Evolutionary conservation across 2,797 vertebrate species (phyloP), one percentile per base, ranked within the genome.

Genomic region (Clamator glandarius): DNA sequence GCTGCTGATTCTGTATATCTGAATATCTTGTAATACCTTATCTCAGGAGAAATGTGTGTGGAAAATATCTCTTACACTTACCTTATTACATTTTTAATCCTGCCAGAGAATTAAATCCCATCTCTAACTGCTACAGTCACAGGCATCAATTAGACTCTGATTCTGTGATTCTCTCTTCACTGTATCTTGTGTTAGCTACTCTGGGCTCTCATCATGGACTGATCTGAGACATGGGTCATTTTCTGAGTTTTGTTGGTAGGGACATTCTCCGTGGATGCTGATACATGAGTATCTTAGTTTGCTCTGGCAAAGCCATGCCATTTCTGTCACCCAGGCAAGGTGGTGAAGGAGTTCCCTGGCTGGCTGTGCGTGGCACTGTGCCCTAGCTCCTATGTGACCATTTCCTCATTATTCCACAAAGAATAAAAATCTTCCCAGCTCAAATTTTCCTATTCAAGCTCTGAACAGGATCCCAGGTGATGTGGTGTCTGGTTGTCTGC

Each of bases 321-420:
- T 36, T 74, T 81, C n/a, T 84, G n/a, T 42, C 67, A 52, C 23
- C 13, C 54, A 72, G 36, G 10, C 23, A 44, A 50, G 62, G 58
- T 10, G 8, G 11, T 2, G 29, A n/a, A 63, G 18, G 9, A 2
- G 6, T 77, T 48, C 16, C 57, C 66, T 66, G 48, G 8, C 35
- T 44, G 50, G 5, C 12, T 51, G 24, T 31, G 29, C 23, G 12
- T 7, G 33, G 17, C 13, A 13, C 14, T 10, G 15, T 17, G 5
- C 11, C 51, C 62, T 51, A 17, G 12, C 18, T 12, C 6, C 25
- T 78, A 0, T 1, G 0, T 35, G 8, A 17, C 21, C 11, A 39
- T 64, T 68, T 61, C 48, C 29, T 24, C 2, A 0, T 16, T 18
- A 17, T 74, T 89, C 15, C 41, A 44, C 18, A 41, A 55, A 73